Conservation (phyloP, 2,888 invertebrate genomes). For the Caradrina kadenii region DNA sequence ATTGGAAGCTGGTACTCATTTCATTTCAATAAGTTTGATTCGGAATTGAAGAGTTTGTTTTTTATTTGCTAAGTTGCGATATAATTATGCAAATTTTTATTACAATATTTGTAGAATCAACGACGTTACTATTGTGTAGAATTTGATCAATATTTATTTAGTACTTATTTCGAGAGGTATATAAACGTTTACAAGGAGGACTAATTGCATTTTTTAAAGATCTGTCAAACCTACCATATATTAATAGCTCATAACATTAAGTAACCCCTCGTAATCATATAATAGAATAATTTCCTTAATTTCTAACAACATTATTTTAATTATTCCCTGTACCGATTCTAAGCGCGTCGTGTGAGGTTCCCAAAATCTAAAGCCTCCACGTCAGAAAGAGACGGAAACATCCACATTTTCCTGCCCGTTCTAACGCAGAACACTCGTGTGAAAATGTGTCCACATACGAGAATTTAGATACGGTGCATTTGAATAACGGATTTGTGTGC, state of each 20-base stretch:
- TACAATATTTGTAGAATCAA: slow-evolving; percentile 14
- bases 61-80: not conserved
- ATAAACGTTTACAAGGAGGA: not conserved
- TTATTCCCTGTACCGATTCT: slow-evolving; percentile 45
- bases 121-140: slow-evolving; percentile 11
- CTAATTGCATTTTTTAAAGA: not conserved
- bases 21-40: not conserved
- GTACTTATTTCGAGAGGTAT: slow-evolving; percentile 18
- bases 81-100: slow-evolving; percentile 1
- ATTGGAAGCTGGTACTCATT: not conserved
- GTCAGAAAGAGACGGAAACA: slow-evolving; percentile 62
- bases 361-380: slow-evolving; percentile 56
- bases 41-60: not conserved
- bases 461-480: slow-evolving; percentile 69
- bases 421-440: slow-evolving; percentile 66
- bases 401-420: slow-evolving; percentile 62
- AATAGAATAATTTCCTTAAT: not conserved
- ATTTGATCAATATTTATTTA: slow-evolving; percentile 31
- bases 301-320: slow-evolving; percentile 11
- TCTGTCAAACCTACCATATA: not conserved
- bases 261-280: not conserved
- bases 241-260: too few relatives aligned
- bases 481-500: slow-evolving; percentile 60
- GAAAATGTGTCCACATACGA: slow-evolving; percentile 68
- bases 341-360: slow-evolving; percentile 66